A percentile compares a stretch with the other conserved stretches of the same genome.
phyloP scores from a whole-genome alignment of 2,888 invertebrate genomes.

The Lordiphosa fenestrarum region DNA sequence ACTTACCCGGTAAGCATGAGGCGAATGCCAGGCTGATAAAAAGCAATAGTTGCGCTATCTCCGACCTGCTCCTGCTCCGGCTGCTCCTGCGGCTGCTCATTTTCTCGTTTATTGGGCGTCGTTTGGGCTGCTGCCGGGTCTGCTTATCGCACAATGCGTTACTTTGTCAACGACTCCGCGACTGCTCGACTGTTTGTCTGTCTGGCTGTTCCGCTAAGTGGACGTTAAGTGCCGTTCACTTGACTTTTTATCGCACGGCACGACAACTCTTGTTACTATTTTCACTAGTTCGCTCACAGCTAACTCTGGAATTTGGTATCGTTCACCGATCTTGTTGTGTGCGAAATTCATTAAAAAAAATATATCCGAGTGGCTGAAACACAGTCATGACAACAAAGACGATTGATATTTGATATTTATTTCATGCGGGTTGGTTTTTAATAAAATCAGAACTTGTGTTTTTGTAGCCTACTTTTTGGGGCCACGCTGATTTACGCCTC shows the following conservation, averaged over 20 bases:
- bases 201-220: conserved; percentile 23
- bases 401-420: conserved; percentile 14
- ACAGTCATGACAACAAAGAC: conserved; percentile 34
- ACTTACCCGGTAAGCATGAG: conserved; percentile 74
- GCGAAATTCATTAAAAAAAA: conserved; percentile 5
- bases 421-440: not conserved
- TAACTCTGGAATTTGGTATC: conserved; percentile 2
- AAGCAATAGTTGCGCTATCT: conserved; percentile 65
- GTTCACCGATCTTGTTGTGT: conserved; percentile 4
- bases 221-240: conserved; percentile 54
- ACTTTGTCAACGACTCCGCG: conserved; percentile 39
- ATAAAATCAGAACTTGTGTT: not conserved
- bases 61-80: conserved; percentile 36
- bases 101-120: conserved; percentile 48
- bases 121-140: conserved; percentile 20
- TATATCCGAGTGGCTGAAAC: conserved; percentile 32
- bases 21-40: conserved; percentile 70
- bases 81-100: conserved; percentile 41
- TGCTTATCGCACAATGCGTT: conserved; percentile 33
- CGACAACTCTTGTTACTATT: conserved; percentile 30
- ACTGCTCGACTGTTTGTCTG: conserved; percentile 22
- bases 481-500: conserved; percentile 13
- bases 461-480: not conserved
- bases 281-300: conserved; percentile 20
- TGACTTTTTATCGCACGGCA: conserved; percentile 50